These are phyloP conservation scores for Cacoxenus indagator DNA, from an alignment of 2,888 invertebrate species.

Conservation along the genomic window DNA sequence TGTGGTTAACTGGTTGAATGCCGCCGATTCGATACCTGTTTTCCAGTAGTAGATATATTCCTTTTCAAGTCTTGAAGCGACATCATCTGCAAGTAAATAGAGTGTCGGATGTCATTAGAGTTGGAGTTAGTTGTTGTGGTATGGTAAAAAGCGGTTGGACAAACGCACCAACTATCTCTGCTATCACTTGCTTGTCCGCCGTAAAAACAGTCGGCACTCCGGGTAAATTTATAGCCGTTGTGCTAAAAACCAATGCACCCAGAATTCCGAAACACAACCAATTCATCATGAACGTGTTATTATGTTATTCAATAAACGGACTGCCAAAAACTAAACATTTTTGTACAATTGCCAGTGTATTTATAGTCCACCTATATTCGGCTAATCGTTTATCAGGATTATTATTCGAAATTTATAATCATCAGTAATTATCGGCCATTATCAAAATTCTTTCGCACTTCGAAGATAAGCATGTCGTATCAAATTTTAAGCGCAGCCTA, in stretches of 20 bases:
- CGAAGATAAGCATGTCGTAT: no score
- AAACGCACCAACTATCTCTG: conserved; percentile 50
- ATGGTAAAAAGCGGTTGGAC: no score
- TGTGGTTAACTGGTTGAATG: conserved; percentile 47
- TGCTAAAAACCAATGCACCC: conserved; percentile 24
- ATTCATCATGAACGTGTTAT: not conserved
- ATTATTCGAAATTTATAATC: no score
- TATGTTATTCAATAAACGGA: not conserved
- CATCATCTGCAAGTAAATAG: conserved; percentile 41
- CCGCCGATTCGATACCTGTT: conserved; percentile 57
- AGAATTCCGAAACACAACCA: not conserved
- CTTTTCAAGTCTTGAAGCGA: conserved; percentile 51
- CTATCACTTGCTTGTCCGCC: conserved; percentile 50
- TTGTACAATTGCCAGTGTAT: not conserved
- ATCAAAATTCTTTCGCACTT: no score
- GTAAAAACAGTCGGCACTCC: conserved; percentile 50
- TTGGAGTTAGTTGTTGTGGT: no score
- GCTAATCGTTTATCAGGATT: no score
- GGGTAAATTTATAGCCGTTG: conserved; percentile 50
- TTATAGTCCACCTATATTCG: no score
- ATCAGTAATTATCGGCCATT: no score
- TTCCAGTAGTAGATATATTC: conserved; percentile 56
- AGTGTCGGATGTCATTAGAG: not conserved
- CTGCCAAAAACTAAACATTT: not conserved
- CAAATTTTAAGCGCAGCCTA: no score